phyloP scores from a whole-genome alignment of 23 tunicate genomes.

The Oikopleura albicans region DNA sequence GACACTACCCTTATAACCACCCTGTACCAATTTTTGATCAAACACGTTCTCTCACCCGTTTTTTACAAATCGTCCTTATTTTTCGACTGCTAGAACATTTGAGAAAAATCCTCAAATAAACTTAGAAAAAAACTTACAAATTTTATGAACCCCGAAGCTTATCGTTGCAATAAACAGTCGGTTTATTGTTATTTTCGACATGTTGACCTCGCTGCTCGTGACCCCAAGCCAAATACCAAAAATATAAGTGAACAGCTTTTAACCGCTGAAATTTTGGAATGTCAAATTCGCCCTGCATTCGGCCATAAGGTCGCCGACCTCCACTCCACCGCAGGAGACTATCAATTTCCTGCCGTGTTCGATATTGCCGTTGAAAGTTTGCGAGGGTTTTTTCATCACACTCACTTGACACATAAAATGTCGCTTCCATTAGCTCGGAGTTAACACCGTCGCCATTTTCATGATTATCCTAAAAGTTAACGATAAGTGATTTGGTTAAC shows the following conservation, averaged over 20 bases:
- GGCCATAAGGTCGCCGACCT: not conserved
- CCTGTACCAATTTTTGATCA: too few species aligned
- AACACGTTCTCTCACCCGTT: too few species aligned
- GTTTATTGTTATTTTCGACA: not conserved
- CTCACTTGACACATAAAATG: not conserved
- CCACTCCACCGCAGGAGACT: not conserved
- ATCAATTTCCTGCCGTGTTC: not conserved
- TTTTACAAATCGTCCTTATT: too few species aligned
- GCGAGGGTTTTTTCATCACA: not conserved
- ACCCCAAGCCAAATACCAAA: conserved; percentile 83
- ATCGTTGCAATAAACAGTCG: conserved; percentile 5
- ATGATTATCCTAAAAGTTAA: too few species aligned
- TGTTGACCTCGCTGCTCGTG: conserved; percentile 15
- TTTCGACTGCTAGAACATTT: too few species aligned
- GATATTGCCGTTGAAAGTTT: not conserved
- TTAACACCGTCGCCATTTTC: not conserved
- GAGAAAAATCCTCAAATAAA: too few species aligned
- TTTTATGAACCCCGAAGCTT: too few species aligned
- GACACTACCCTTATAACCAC: too few species aligned
- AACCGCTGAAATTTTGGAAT: conserved; percentile 24
- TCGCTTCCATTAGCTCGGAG: not conserved
- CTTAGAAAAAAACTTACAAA: too few species aligned
- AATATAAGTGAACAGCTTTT: conserved; percentile 40
- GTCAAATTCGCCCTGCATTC: conserved; percentile 10
- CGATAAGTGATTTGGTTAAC: too few species aligned